These are phyloP conservation scores for Heterohyrax brucei DNA, from an alignment of 2,797 vertebrate species.

Conservation along the genomic window DNA sequence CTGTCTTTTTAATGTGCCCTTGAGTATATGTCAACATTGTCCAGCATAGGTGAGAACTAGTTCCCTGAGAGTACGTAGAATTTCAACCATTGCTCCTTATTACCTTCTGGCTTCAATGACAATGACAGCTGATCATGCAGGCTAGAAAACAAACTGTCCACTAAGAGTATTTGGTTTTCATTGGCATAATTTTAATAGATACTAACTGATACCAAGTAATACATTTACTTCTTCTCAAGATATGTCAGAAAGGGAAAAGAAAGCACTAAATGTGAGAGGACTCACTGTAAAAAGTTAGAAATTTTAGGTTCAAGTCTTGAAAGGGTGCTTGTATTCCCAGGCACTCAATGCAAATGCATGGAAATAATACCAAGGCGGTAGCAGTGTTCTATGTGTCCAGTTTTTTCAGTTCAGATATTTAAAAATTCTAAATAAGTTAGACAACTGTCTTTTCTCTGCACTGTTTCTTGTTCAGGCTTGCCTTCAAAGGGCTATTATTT, in stretches of 20 bases:
- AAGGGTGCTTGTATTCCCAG: background rate
- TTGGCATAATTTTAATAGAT: constrained; percentile 44
- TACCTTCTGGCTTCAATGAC: background rate
- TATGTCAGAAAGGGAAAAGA: constrained; percentile 4
- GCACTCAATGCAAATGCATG: background rate
- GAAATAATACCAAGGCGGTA: background rate
- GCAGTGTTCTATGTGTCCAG: background rate
- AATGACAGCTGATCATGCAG: background rate
- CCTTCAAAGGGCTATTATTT: background rate
- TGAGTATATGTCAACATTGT: background rate
- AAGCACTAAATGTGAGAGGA: constrained; percentile 22
- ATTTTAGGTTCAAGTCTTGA: constrained; percentile 37
- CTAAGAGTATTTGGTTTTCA: constrained; percentile 44
- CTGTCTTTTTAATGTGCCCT: background rate
- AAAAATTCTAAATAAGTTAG: constrained; percentile 28
- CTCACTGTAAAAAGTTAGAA: constrained; percentile 18
- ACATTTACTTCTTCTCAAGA: background rate
- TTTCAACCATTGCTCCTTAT: background rate
- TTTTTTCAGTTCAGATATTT: constrained; percentile 18
- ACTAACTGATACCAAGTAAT: background rate
- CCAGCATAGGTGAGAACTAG: background rate
- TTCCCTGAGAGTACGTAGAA: background rate
- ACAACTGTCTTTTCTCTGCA: background rate
- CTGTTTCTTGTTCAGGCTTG: constrained; percentile 24
- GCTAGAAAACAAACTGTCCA: background rate